These are phyloP conservation scores for Acleris emargana DNA, from an alignment of 2,888 invertebrate genomes.

Conservation along the genomic window DNA sequence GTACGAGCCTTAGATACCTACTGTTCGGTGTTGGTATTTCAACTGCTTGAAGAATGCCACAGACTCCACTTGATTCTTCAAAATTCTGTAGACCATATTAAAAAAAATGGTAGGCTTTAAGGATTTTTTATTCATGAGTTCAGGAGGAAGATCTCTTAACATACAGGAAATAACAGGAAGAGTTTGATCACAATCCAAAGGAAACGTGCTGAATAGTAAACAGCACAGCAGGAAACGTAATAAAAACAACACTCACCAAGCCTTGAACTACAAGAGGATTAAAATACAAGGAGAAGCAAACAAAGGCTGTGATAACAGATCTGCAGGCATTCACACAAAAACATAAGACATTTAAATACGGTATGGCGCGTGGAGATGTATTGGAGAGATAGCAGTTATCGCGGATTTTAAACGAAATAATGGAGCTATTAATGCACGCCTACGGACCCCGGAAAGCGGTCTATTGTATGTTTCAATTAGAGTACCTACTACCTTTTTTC, in stretches of 20 bases:
- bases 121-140: too few species aligned
- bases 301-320: constrained; percentile 57
- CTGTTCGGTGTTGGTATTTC: too few species aligned
- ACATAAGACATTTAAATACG: constrained; percentile 69
- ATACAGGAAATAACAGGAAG: constrained; percentile 15
- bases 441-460: constrained; percentile 55
- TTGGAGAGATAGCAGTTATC: constrained; percentile 62
- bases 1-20: too few species aligned
- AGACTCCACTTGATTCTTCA: neutral
- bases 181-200: constrained; percentile 20
- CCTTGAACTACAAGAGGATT: constrained; percentile 45
- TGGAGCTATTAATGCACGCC: constrained; percentile 63
- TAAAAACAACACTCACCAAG: constrained; percentile 30
- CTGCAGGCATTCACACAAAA: constrained; percentile 65
- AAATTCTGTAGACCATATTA: too few species aligned
- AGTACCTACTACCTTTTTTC: too few species aligned
- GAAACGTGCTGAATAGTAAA: constrained; percentile 28
- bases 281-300: constrained; percentile 43
- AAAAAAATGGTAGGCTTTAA: too few species aligned
- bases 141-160: constrained; percentile 1
- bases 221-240: constrained; percentile 30
- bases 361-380: constrained; percentile 62
- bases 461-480: neutral
- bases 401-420: constrained; percentile 63
- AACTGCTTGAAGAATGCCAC: neutral